Evolutionary conservation across 2,888 invertebrate genomes (phyloP), one percentile per base, ranked within the genome.

Genomic region (Tachina fera): DNA sequence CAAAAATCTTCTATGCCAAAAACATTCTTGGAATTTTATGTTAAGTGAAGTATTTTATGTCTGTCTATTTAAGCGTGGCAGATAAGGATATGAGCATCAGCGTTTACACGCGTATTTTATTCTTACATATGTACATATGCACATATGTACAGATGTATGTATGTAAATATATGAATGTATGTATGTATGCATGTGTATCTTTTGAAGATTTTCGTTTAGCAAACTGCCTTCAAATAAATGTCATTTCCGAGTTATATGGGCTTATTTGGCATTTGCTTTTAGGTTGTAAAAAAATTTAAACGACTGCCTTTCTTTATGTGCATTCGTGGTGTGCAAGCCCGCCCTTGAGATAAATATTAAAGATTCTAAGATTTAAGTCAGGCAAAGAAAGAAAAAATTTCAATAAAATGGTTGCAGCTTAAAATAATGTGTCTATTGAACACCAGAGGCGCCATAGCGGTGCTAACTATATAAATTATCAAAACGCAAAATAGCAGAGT

Each of bases 161-260:
- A 3, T 3, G 22, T n/a, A n/a, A 22, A 3, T 22, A 3, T 22
- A 22, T 22, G 22, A 22, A 22, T 22, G 3, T 31, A 4, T 31
- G 31, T 4, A 49, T 49, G 14, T n/a, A 4, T 31, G 4, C 4
- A 31, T 31, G 8, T 10, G 31, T 58, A 45, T 53, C 65, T 39
- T 56, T 39, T 67, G n/a, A 47, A 76, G 45, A 39, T 43, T 45
- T 11, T 49, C 22, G 13, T 60, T n/a, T 56, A 51, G 53, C 45
- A 63, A 49, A 65, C 74, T 80, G 11, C 53, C 61, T 81, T 9
- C 31, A 61, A 68, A 81, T 61, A 22, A 16, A 68, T 81, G 68
- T 70, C 74, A 47, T 72, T 74, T 72, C 4, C 58, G 67, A 68
- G 53, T 75, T 81, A 75, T 70, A 53, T 61, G 53, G 68, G 75